These are phyloP conservation scores for Cottoperca gobio DNA, from an alignment of 2,797 vertebrate species.

Conservation along the genomic window DNA sequence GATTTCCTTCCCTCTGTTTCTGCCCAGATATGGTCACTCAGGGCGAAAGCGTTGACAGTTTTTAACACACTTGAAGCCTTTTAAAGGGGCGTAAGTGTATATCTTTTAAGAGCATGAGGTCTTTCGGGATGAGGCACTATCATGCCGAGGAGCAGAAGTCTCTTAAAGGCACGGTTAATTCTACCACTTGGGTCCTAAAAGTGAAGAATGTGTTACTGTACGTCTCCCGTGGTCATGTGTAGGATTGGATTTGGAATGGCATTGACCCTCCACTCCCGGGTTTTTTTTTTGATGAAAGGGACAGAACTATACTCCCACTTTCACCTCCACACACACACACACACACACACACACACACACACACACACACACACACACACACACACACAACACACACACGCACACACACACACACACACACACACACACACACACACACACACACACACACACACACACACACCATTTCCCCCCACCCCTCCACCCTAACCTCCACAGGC, in stretches of 20 bases:
- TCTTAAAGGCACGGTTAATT: slow-evolving; percentile 61
- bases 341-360: slow-evolving; percentile 16
- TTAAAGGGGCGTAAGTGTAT: slow-evolving; percentile 42
- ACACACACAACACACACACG: no score
- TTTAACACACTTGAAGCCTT: slow-evolving; percentile 18
- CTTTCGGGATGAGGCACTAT: slow-evolving; percentile 52
- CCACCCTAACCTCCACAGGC: slow-evolving; percentile 61
- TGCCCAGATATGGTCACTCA: slow-evolving; percentile 38
- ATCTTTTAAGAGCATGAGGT: slow-evolving; percentile 56
- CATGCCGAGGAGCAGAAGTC: slow-evolving; percentile 39
- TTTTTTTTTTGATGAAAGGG: slow-evolving; percentile 13
- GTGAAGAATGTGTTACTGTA: slow-evolving; percentile 27
- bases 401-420: slow-evolving; percentile 13
- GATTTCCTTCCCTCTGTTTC: slow-evolving; percentile 31
- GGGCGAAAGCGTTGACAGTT: slow-evolving; percentile 32
- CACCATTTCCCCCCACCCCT: slow-evolving; percentile 10
- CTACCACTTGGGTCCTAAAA: slow-evolving; percentile 51
- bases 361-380: background rate
- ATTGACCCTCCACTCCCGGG: slow-evolving; percentile 31
- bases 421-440: slow-evolving; percentile 19
- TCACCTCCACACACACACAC: slow-evolving; percentile 5
- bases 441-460: slow-evolving; percentile 1
- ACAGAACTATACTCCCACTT: slow-evolving; percentile 1
- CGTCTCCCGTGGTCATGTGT: slow-evolving; percentile 55
- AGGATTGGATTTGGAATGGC: slow-evolving; percentile 61